These are phyloP conservation scores for Neoitamus cyanurus DNA, from an alignment of 2,888 invertebrate genomes.

Conservation along the genomic window DNA sequence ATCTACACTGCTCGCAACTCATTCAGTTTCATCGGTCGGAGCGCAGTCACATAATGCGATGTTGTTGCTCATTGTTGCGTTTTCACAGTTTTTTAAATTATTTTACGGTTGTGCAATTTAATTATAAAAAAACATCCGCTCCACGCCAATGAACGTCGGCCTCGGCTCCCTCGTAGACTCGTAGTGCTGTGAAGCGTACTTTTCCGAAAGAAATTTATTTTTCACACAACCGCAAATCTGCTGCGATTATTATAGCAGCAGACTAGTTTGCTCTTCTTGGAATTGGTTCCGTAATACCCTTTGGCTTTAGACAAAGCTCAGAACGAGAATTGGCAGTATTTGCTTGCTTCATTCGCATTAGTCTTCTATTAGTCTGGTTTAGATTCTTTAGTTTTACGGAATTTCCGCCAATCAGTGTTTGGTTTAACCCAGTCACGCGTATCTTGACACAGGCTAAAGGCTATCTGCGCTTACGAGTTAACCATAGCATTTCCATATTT, in stretches of 20 bases:
- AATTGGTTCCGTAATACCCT: not conserved
- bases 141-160: not conserved
- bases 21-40: not conserved
- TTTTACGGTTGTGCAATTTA: slow-evolving; percentile 29
- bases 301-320: not conserved
- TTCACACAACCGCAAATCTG: not conserved
- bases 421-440: not conserved
- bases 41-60: not conserved
- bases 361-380: not conserved
- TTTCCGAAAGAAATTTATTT: not conserved
- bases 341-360: not conserved
- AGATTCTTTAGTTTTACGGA: not conserved
- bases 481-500: not conserved
- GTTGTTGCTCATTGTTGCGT: slow-evolving; percentile 20
- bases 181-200: not conserved
- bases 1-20: not conserved
- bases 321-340: not conserved
- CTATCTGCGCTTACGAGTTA: not conserved
- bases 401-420: not conserved
- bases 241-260: not conserved
- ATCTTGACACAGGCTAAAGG: not conserved
- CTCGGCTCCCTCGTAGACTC: not conserved
- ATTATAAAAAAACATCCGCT: slow-evolving; percentile 6
- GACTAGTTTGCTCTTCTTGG: not conserved
- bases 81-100: slow-evolving; percentile 25